Percentiles rank a stretch among this genome's conserved stretches.
These are phyloP conservation scores for Chinchilla lanigera DNA, from an alignment of 2,113 vertebrate genomes.

Conservation along the genomic window DNA sequence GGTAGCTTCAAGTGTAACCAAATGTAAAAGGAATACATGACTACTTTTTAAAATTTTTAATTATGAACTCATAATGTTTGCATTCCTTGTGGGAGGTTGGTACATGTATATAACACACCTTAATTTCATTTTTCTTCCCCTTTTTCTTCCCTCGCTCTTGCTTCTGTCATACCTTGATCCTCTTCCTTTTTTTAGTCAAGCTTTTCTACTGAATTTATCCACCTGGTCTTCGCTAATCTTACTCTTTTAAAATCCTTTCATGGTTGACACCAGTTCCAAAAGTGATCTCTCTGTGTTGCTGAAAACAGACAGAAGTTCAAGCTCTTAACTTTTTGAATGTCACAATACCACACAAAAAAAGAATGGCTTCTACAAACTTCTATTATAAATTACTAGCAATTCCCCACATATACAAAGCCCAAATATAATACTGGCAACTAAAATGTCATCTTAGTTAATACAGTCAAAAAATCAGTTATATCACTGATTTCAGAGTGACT, in stretches of 20 bases:
- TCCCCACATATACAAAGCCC: background rate
- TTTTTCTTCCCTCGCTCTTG: background rate
- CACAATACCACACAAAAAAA: background rate
- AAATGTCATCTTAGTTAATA: constrained; percentile 38
- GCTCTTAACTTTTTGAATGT: background rate
- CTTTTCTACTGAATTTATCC: background rate
- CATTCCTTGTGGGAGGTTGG: background rate
- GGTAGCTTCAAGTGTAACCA: background rate
- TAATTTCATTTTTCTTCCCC: background rate
- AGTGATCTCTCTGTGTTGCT: fast-evolving
- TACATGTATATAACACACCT: background rate
- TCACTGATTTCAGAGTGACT: constrained; percentile 6
- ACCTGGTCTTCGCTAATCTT: background rate
- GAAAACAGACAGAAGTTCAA: background rate
- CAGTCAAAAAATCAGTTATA: background rate
- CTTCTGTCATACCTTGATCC: background rate
- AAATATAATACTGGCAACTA: background rate
- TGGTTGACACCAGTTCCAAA: background rate
- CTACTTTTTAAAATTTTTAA: background rate
- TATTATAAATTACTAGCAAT: background rate
- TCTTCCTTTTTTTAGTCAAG: background rate
- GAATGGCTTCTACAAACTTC: background rate
- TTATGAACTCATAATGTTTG: background rate
- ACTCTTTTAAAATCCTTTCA: background rate
- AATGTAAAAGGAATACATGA: background rate